Evolutionary conservation across 2,113 vertebrate genomes (phyloP), one percentile per base, ranked within the genome.

Genomic region (Calyptommatus sinebrachiatus): DNA sequence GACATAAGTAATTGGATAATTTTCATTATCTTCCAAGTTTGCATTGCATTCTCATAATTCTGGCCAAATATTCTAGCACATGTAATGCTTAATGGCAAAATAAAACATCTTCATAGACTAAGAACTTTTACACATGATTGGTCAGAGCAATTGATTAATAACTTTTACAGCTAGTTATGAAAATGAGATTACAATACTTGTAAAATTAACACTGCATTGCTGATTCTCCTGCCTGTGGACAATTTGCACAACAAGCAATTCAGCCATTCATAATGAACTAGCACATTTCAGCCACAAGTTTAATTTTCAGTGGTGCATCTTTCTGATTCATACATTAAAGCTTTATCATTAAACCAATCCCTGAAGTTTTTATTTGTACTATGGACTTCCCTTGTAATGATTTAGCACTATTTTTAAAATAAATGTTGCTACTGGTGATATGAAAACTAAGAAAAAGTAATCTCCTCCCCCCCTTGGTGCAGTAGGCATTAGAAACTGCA

Each of bases 91-190:
- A 90, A 87, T 90, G 86, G 29, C 73, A 92, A 86, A 91, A 90
- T 77, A 88, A 92, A 91, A 81, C 71, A 88, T 79, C 85, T 91
- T 91, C 87, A 87, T 86, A 86, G 78, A 84, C 72, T 80, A 82
- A 79, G 90, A 90, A 89, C 29, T 79, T 90, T 90, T 83, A 89
- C 73, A 88, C 76, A 86, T 88, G 63, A 89, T 83, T 83, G 78
- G 82, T 63, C 24, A 89, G 72, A 89, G 61, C 74, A 88, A 89
- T 76, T 88, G 79, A 88, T 90, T 81, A 89, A 90, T 88, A 91
- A 81, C 70, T 86, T 79, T 77, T 80, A 79, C 75, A 89, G 73
- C 21, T 90, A 87, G 73, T 89, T 85, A 87, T 12, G 67, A 86
- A 86, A 88, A 91, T 84, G 82, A 87, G 74, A 88, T 88, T 80